A percentile compares a stretch with the other conserved stretches of the same genome.
These are phyloP conservation scores for Lobophora halterata DNA, from an alignment of 2,888 invertebrate species.

Conservation along the genomic window DNA sequence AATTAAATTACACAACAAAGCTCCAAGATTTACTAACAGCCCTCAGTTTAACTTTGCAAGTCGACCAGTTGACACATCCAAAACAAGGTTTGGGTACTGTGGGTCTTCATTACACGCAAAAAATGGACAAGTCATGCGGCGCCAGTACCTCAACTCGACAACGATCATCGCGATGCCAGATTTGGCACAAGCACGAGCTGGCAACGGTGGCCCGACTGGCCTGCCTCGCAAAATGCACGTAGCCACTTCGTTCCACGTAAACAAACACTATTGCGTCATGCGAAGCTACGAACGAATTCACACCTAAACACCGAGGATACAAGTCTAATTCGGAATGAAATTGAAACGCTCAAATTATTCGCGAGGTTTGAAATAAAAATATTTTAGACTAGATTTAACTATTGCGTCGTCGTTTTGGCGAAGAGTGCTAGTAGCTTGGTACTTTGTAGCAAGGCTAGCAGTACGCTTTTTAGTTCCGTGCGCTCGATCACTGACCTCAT, in stretches of 20 bases:
- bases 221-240: constrained; percentile 53
- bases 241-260: constrained; percentile 62
- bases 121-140: constrained; percentile 44
- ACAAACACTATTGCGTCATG: constrained; percentile 72
- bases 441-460: constrained; percentile 19
- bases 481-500: constrained; percentile 32
- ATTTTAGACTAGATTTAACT: constrained; percentile 41
- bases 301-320: constrained; percentile 37
- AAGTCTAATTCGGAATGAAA: constrained; percentile 38
- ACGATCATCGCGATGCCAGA: constrained; percentile 58
- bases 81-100: constrained; percentile 41
- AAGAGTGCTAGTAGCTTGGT: constrained; percentile 20
- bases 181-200: constrained; percentile 71
- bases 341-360: constrained; percentile 43
- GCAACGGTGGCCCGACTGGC: constrained; percentile 55
- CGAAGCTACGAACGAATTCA: constrained; percentile 41
- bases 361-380: constrained; percentile 49
- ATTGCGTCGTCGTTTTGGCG: constrained; percentile 29
- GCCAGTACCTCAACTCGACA: constrained; percentile 40
- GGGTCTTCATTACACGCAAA: constrained; percentile 44
- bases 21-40: constrained; percentile 19
- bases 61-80: constrained; percentile 39
- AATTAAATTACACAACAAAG: constrained; percentile 28
- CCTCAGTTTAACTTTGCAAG: constrained; percentile 23
- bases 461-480: constrained; percentile 19